Evolutionary conservation across 2,888 invertebrate species (phyloP), one percentile per base, ranked within the genome.

Genomic region (Synanthedon vespiformis): DNA sequence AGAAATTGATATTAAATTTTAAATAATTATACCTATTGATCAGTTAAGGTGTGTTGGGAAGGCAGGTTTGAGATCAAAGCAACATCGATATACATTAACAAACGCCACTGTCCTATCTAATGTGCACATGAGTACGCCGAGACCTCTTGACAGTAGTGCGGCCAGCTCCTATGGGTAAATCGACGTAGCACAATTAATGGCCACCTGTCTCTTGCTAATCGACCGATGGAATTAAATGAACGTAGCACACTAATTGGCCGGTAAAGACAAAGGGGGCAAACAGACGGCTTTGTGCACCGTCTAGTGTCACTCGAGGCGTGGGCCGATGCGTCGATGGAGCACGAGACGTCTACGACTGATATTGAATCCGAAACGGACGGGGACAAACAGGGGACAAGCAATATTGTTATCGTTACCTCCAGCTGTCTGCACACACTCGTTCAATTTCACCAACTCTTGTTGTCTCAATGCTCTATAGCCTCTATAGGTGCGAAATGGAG

Each of bases 141-240:
- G 61, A 65, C 65, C 59, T 65, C 44, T 14, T 13, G 44, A 44
- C 52, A 72, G 73, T 34, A 72, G 73, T 34, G 34, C 34, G 34
- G 34, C 2, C 13, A 44, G 12, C 44, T 44, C 44, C n/a, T 44
- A 14, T 44, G 44, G 44, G 68, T 77, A 82, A 83, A 83, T 84
- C 83, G 81, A 72, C 72, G 68, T 68, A 63, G 67, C 70, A 79
- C 83, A 85, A 84, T 87, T 85, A 85, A 79, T 82, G 78, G 77
- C 66, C 74, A 78, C 77, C 80, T 80, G 77, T 74, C 71, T 74
- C 76, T 70, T 77, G 75, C 80, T 86, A 86, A 87, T 87, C 86
- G 86, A 85, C 79, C 85, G 84, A 84, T 85, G 83, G 82, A 83
- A 86, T 87, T 86, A 86, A 86, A 85, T 81, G 85, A 85, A 85